phyloP scores from a whole-genome alignment of 2,797 vertebrate genomes.

The Phoebastria nigripes region DNA sequence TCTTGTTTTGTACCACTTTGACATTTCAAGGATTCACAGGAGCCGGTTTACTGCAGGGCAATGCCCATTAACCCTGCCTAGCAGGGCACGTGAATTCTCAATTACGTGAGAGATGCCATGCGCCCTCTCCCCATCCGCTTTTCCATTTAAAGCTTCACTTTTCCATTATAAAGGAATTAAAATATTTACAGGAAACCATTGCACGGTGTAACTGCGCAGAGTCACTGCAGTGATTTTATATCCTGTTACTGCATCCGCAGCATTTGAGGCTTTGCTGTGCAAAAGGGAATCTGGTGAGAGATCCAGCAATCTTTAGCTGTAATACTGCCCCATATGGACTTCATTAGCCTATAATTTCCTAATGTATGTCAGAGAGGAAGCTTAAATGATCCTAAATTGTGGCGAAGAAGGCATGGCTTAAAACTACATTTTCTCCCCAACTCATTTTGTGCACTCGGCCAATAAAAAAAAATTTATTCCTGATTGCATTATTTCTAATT shows the following conservation, averaged over 20 bases:
- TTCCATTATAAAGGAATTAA: background rate
- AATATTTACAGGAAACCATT: background rate
- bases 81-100: constrained; percentile 15
- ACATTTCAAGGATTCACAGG: constrained; percentile 34
- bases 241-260: background rate
- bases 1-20: background rate
- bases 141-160: background rate
- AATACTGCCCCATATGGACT: background rate
- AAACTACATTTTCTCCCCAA: background rate
- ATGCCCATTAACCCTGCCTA: constrained; percentile 46
- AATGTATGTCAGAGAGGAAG: background rate
- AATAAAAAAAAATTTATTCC: background rate
- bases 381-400: constrained; percentile 4
- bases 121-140: background rate
- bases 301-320: background rate
- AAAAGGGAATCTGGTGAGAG: background rate
- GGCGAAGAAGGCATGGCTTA: background rate
- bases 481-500: constrained; percentile 23
- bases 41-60: constrained; percentile 14
- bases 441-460: background rate
- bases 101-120: background rate
- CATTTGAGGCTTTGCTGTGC: background rate
- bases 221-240: background rate
- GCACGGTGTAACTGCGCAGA: background rate
- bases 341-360: constrained; percentile 18